phyloP scores from a whole-genome alignment of 2,113 vertebrate genomes.

The Pandion haliaetus region DNA sequence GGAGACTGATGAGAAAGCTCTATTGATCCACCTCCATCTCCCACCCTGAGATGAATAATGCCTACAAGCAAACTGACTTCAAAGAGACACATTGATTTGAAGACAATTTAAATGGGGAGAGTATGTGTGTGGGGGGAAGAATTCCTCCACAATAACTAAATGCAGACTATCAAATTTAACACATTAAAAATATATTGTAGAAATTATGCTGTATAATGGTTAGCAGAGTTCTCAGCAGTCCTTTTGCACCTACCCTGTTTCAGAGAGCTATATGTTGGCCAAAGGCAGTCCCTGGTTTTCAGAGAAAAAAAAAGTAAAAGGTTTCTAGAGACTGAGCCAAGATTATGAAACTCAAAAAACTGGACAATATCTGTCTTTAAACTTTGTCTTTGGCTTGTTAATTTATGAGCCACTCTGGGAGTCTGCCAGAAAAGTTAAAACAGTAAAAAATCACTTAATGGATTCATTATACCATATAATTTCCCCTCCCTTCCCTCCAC shows the following conservation, averaged over 20 bases:
- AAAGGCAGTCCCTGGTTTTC: neutral
- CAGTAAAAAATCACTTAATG: neutral
- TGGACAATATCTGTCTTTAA: neutral
- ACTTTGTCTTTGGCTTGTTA: neutral
- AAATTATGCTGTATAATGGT: neutral
- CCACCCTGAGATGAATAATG: neutral
- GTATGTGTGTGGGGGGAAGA: neutral
- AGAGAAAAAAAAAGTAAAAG: neutral
- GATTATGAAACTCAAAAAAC: neutral
- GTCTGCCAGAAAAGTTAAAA: neutral
- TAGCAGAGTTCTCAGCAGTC: neutral
- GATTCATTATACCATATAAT: neutral
- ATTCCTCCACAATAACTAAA: neutral
- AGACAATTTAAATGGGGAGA: constrained; percentile 13
- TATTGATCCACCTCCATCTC: constrained; percentile 34
- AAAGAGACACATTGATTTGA: constrained; percentile 33
- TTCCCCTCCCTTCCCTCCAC: neutral
- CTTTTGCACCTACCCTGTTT: neutral
- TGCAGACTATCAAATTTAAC: neutral
- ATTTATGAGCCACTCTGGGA: neutral
- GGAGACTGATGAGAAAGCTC: neutral
- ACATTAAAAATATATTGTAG: neutral
- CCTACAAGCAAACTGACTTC: constrained; percentile 34
- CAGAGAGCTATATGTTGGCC: neutral
- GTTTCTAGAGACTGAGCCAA: neutral